phyloP scores from a whole-genome alignment of 2,113 vertebrate species.

The Alexandromys fortis region DNA sequence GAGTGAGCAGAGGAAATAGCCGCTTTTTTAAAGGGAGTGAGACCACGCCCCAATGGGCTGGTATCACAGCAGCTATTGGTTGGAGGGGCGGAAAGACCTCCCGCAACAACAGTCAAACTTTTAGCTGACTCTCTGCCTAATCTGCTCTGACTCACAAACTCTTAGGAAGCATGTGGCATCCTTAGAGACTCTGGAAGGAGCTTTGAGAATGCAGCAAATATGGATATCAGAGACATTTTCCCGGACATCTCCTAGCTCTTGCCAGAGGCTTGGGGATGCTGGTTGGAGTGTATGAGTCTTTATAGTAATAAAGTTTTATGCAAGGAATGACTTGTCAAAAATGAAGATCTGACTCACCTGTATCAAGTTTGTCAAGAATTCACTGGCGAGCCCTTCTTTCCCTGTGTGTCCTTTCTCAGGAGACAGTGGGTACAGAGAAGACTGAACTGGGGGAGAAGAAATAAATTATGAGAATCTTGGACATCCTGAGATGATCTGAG shows the following conservation, averaged over 20 bases:
- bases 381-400: neutral
- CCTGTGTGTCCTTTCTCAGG: neutral
- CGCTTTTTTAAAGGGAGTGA: too few relatives aligned
- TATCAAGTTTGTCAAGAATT: constrained; percentile 21
- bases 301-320: neutral
- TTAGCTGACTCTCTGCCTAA: neutral
- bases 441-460: constrained; percentile 46
- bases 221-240: neutral
- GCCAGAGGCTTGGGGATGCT: neutral
- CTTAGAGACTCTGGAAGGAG: neutral
- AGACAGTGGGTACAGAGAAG: neutral
- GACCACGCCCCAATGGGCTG: too few relatives aligned
- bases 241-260: neutral
- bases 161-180: neutral
- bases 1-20: too few relatives aligned
- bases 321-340: neutral
- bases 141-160: neutral
- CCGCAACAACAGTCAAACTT: neutral
- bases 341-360: constrained; percentile 38
- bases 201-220: neutral
- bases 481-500: neutral
- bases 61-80: too few relatives aligned
- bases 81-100: too few relatives aligned
- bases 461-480: neutral
- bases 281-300: neutral